phyloP scores from a whole-genome alignment of 2,797 vertebrate species.

The Xiphorhynchus erythropygius region DNA sequence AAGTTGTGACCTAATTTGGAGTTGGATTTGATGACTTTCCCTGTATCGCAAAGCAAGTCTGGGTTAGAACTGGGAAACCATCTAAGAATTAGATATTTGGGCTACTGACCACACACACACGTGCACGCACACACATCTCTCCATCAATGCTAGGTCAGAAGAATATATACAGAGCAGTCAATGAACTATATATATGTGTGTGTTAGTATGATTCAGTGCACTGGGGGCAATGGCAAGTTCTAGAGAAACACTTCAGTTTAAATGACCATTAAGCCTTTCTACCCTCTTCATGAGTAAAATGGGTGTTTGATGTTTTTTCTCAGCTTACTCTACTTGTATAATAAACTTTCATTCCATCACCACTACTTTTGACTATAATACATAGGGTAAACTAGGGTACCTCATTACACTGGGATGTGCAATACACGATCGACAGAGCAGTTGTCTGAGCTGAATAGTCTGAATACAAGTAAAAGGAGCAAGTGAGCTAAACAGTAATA shows the following conservation, averaged over 20 bases:
- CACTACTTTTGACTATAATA: slow-evolving; percentile 63
- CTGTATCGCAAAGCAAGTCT: neutral
- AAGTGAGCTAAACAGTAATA: slow-evolving; percentile 39
- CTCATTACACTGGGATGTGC: slow-evolving; percentile 58
- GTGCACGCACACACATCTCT: slow-evolving; percentile 3
- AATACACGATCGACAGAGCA: slow-evolving; percentile 44
- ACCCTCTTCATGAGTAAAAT: slow-evolving; percentile 26
- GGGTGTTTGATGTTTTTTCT: slow-evolving; percentile 28
- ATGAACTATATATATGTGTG: slow-evolving; percentile 43
- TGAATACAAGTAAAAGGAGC: slow-evolving; percentile 51
- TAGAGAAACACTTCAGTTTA: slow-evolving; percentile 41
- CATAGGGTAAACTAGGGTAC: slow-evolving; percentile 58
- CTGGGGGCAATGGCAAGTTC: neutral
- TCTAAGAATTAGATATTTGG: neutral
- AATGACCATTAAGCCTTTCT: slow-evolving; percentile 15
- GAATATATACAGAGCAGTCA: slow-evolving; percentile 51
- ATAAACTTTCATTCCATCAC: slow-evolving; percentile 37
- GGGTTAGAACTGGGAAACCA: neutral
- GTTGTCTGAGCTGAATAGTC: slow-evolving; percentile 39
- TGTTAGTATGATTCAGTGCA: slow-evolving; percentile 26
- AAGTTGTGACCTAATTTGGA: neutral
- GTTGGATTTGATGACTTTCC: neutral
- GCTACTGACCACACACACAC: neutral
- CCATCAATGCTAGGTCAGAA: slow-evolving; percentile 45
- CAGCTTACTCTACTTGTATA: slow-evolving; percentile 36